Percentiles rank a stretch among this genome's conserved stretches.
phyloP scores from a whole-genome alignment of 2,113 vertebrate genomes.

The Pedionomus torquatus region DNA sequence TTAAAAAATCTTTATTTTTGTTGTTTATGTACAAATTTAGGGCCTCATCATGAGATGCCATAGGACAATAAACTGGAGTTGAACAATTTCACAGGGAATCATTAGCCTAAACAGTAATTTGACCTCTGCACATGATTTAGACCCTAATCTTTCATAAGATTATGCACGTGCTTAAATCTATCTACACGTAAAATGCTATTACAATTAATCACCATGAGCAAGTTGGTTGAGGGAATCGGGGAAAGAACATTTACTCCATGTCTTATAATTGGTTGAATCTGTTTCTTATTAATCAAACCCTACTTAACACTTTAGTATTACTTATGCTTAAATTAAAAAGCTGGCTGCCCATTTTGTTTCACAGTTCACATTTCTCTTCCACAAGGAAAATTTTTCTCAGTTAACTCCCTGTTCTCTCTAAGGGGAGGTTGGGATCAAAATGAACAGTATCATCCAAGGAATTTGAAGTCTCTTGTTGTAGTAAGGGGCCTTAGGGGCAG shows the following conservation, averaged over 20 bases:
- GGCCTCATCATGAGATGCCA: not conserved
- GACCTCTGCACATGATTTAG: not conserved
- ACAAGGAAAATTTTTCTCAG: not conserved
- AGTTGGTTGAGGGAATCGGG: not conserved
- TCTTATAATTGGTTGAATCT: slow-evolving; percentile 24
- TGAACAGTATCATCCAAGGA: not conserved
- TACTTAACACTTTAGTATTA: not conserved
- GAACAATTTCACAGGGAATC: not conserved
- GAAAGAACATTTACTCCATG: slow-evolving; percentile 11
- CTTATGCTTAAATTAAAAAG: not conserved
- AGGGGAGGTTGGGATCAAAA: not conserved
- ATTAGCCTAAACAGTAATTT: not conserved
- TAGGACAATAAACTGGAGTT: not conserved
- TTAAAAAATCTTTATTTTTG: slow-evolving; percentile 15
- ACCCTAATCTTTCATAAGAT: not conserved
- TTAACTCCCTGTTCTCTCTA: not conserved
- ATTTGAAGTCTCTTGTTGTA: not conserved
- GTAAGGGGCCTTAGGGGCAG: not conserved
- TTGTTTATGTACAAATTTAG: not conserved
- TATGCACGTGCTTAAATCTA: not conserved
- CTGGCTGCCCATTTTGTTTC: not conserved
- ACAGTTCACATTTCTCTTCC: not conserved
- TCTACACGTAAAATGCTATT: not conserved
- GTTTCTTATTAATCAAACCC: slow-evolving; percentile 39
- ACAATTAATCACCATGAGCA: not conserved